A percentile compares a stretch with the other conserved stretches of the same genome.
Conservation (phyloP, 1,140 invertebrate species). For the Heliconius congener region DNA sequence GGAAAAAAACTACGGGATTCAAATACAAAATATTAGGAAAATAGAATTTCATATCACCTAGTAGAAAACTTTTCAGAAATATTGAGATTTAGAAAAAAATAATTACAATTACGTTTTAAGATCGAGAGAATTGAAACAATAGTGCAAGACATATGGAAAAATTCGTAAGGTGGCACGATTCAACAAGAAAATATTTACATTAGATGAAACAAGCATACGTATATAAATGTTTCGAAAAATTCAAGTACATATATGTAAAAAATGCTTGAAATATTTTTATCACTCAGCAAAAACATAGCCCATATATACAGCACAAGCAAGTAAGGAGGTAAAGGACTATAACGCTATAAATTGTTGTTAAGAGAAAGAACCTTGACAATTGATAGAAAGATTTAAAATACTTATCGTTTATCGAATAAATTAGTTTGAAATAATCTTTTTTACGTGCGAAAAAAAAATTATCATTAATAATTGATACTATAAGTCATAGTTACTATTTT, state of each 20-base stretch:
- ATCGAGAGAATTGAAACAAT: slow-evolving; percentile 39
- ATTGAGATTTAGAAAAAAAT: slow-evolving; percentile 48
- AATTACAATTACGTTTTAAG: slow-evolving; percentile 26
- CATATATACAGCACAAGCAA: slow-evolving; percentile 72
- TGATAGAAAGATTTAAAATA: not conserved
- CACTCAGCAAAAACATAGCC: slow-evolving; percentile 58
- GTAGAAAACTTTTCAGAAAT: slow-evolving; percentile 69
- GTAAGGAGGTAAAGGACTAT: slow-evolving; percentile 53
- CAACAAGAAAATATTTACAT: slow-evolving; percentile 59
- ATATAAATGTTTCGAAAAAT: slow-evolving; percentile 67
- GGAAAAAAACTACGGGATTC: slow-evolving; percentile 68
- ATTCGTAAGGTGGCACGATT: slow-evolving; percentile 38
- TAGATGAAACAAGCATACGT: slow-evolving; percentile 44
- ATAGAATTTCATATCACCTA: slow-evolving; percentile 70
- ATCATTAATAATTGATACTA: not conserved
- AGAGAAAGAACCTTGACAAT: not conserved
- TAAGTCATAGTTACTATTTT: not conserved
- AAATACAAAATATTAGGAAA: slow-evolving; percentile 78
- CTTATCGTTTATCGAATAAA: not conserved
- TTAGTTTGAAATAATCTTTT: too few relatives aligned
- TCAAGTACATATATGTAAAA: slow-evolving; percentile 53
- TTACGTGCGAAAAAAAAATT: too few relatives aligned
- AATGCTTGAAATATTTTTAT: slow-evolving; percentile 45
- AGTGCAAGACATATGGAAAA: slow-evolving; percentile 47
- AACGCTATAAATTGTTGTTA: slow-evolving; percentile 44